A percentile compares a stretch with the other conserved stretches of the same genome.
phyloP scores from a whole-genome alignment of 2,113 vertebrate genomes.

The Narcine bancroftii region DNA sequence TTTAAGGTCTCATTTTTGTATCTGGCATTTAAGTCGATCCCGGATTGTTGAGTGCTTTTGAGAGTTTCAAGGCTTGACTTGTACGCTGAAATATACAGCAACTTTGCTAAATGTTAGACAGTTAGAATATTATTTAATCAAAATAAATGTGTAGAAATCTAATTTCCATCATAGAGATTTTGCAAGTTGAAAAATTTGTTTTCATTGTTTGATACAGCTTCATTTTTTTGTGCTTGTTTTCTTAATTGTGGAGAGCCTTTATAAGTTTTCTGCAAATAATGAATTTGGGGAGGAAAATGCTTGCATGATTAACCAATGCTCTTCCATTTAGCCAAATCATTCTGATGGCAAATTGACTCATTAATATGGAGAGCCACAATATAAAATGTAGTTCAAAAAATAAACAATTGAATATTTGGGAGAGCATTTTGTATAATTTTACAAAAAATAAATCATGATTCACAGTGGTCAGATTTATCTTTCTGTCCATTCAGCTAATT shows the following conservation, averaged over 20 bases:
- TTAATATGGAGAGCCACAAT: neutral
- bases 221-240: neutral
- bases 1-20: too few species aligned
- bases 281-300: neutral
- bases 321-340: conserved; percentile 7
- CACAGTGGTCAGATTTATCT: neutral
- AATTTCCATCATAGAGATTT: neutral
- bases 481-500: neutral
- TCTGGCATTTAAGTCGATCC: too few species aligned
- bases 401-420: neutral
- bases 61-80: too few species aligned
- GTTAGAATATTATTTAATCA: neutral
- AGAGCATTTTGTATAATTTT: conserved; percentile 4
- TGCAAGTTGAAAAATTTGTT: neutral
- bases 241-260: neutral
- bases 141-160: neutral
- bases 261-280: neutral
- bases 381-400: conserved; percentile 9
- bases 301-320: conserved; percentile 6
- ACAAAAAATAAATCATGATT: neutral
- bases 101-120: neutral
- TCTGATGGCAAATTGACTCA: neutral
- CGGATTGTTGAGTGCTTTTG: too few species aligned
- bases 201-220: neutral
- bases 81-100: neutral